A percentile compares a stretch with the other conserved stretches of the same genome.
phyloP scores from a whole-genome alignment of 2,888 invertebrate genomes.

The Chaitophorus viminalis region DNA sequence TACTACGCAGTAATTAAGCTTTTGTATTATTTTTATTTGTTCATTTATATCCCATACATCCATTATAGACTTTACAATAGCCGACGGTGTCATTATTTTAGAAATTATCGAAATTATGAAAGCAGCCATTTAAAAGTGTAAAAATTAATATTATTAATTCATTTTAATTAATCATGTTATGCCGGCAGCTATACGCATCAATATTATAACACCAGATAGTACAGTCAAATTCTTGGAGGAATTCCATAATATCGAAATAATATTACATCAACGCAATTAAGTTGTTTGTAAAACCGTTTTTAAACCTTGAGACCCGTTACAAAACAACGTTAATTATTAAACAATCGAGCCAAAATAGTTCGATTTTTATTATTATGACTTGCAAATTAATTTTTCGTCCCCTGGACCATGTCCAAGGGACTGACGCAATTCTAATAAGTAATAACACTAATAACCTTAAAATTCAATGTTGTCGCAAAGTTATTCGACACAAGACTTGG shows the following conservation, averaged over 20 bases:
- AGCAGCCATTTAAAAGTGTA: not conserved
- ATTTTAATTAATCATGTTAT: not conserved
- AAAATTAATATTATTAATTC: not conserved
- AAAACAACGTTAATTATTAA: slow-evolving; percentile 13
- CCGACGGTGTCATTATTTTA: not conserved
- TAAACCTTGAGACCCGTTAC: slow-evolving; percentile 32
- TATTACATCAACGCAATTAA: slow-evolving; percentile 1
- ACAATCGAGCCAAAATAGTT: slow-evolving; percentile 26
- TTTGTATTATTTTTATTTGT: not conserved
- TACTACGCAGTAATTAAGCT: not conserved
- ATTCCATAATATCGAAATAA: slow-evolving; percentile 24
- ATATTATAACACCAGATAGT: not conserved
- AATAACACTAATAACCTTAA: not conserved
- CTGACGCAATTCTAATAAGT: slow-evolving; percentile 23
- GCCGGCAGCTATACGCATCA: not conserved
- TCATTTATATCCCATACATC: not conserved
- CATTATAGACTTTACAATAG: not conserved
- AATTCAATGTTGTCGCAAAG: not conserved
- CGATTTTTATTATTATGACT: slow-evolving; percentile 17
- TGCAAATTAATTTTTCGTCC: slow-evolving; percentile 25
- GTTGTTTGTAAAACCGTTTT: slow-evolving; percentile 11
- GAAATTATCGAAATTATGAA: slow-evolving; percentile 19
- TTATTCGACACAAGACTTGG: not conserved
- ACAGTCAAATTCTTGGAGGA: slow-evolving; percentile 1
- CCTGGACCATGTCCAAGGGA: slow-evolving; percentile 12